phyloP scores from a whole-genome alignment of 2,113 vertebrate species.

The Genyomyrus donnyi region DNA sequence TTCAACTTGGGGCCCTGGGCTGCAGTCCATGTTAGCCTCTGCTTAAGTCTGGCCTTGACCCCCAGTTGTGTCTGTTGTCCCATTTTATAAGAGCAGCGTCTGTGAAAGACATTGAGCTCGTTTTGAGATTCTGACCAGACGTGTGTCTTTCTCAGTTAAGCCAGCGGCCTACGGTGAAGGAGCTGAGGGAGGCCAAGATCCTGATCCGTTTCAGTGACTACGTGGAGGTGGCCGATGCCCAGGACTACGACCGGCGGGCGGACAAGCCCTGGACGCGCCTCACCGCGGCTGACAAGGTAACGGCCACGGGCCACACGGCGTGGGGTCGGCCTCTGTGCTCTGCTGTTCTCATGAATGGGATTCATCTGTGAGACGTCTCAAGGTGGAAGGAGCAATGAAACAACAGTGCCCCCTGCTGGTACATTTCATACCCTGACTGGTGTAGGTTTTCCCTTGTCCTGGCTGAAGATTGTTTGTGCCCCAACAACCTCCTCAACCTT shows the following conservation, averaged over 20 bases:
- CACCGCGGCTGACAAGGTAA: constrained; percentile 90
- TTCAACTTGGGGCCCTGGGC: neutral
- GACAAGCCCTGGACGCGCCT: constrained; percentile 98
- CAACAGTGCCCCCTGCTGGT: neutral
- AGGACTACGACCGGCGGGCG: constrained; percentile 92
- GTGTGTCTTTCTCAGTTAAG: constrained; percentile 68
- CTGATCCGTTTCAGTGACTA: constrained; percentile 98
- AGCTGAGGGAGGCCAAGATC: constrained; percentile 90
- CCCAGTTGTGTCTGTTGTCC: neutral
- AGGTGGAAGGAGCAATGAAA: neutral
- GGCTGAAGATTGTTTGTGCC: neutral
- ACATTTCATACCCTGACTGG: neutral
- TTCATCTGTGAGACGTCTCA: neutral
- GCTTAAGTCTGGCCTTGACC: neutral
- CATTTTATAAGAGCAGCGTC: neutral
- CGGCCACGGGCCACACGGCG: neutral
- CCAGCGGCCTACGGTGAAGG: constrained; percentile 92
- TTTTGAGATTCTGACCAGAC: neutral
- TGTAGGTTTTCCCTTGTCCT: neutral
- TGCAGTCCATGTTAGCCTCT: neutral
- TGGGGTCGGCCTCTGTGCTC: neutral
- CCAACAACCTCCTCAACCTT: neutral
- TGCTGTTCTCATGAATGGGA: neutral
- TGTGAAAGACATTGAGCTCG: neutral
- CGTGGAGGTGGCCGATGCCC: constrained; percentile 91